Base-by-base conservation (phyloP, 2,888 invertebrate species). In the Pecten maximus region DNA sequence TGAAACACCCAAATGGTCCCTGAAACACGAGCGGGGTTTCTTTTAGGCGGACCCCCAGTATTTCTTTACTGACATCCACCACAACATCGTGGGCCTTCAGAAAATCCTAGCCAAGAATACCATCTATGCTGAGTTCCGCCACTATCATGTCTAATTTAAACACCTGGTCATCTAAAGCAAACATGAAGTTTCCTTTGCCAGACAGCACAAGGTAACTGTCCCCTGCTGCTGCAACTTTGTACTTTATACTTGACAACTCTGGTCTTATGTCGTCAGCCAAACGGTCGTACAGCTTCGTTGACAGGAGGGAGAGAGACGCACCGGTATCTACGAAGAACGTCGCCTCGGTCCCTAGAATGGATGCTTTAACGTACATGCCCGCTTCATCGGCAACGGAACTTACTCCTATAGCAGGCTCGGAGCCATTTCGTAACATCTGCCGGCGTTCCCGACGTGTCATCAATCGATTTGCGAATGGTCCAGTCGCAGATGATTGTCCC, bases 61-160 rank as follows among this genome's bases (percentile, higher is more conserved):
- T 40, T 19, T 48, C 1, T 12, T n/a, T 16, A 0, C 35, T 40
- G n/a, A 88, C 28, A 87, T 89, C 87, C 74, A 89, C 35, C 4
- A 40, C 35, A 40, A 15, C 39, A 19, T 88, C 60, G 23, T 90
- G 16, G 1, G 19, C 28, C 28, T 35, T 74, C 88, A 91, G 35
- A 86, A 91, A 88, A 23, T 91, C 91, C n/a, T 89, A 40, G 2
- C 91, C 91, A 0, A 90, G n/a, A 10, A 91, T 88, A 10, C 40
- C 89, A 88, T 91, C 91, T 3, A 89, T 39, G 16, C 87, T 86
- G 8, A 91, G 88, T 8, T 91, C 74, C 0, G 88, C 89, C 19
- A 91, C 87, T 23, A 87, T 86, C 44, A 89, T 44, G 4, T 91
- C 88, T 15, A 40, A 40, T 1, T n/a, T 40, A 40, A 23, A 87